Conservation (phyloP, 1,140 invertebrate species). For the Lasioglossum albipes region DNA sequence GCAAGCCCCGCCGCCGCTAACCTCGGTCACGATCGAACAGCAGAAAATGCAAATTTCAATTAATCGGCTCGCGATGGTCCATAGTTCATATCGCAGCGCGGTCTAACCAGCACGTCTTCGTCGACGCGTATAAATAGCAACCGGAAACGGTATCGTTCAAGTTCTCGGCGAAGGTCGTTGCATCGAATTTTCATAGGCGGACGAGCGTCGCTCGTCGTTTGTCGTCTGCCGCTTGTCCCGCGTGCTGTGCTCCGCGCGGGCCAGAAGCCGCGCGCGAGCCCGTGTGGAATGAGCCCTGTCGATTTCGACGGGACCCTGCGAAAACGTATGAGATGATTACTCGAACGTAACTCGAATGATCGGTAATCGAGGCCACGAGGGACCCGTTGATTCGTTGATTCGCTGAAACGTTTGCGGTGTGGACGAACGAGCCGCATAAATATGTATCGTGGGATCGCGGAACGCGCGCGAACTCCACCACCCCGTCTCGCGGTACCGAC, state of each 20-base stretch:
- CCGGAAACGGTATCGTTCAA: constrained; percentile 9
- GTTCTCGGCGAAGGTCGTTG: constrained; percentile 60
- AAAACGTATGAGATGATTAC: no score
- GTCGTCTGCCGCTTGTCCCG: not conserved
- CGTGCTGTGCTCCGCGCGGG: no score
- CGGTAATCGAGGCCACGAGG: not conserved
- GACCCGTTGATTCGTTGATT: not conserved
- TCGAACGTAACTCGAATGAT: not conserved
- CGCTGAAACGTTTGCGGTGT: not conserved
- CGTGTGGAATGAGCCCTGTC: no score
- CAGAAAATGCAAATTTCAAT: not conserved
- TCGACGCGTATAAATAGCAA: constrained; percentile 44
- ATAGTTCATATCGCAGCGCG: constrained; percentile 24
- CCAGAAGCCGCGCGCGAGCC: no score
- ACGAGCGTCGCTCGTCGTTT: no score
- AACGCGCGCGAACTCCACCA: not conserved
- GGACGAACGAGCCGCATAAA: not conserved
- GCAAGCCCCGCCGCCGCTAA: no score
- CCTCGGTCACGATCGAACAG: no score
- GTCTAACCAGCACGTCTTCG: constrained; percentile 16
- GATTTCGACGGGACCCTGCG: no score
- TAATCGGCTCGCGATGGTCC: not conserved
- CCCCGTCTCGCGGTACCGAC: no score
- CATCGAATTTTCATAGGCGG: not conserved
- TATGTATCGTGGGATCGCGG: no score